phyloP scores from a whole-genome alignment of 2,797 vertebrate species.

The Liasis olivaceus region DNA sequence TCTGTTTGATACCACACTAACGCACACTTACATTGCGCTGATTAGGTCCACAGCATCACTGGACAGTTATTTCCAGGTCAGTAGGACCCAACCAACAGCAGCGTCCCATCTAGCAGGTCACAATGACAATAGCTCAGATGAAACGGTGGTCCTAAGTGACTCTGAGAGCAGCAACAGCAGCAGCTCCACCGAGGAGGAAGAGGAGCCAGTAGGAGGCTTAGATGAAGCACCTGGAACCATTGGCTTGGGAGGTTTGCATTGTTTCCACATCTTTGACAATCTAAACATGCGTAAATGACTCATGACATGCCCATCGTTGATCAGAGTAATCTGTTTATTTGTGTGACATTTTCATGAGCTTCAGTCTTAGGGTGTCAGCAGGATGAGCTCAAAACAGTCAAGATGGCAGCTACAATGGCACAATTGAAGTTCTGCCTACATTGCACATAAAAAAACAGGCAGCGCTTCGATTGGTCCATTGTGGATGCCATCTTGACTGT shows the following conservation, averaged over 20 bases:
- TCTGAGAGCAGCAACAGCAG: conserved; percentile 73
- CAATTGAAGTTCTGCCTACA: background rate
- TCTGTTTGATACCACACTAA: background rate
- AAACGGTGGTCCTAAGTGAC: conserved; percentile 73
- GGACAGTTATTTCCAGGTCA: conserved; percentile 80
- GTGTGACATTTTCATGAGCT: background rate
- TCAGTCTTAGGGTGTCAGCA: background rate
- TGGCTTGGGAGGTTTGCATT: conserved; percentile 66
- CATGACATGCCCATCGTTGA: background rate
- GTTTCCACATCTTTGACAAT: background rate
- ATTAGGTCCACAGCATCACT: conserved; percentile 70
- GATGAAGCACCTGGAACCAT: conserved; percentile 20
- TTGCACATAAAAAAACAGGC: background rate
- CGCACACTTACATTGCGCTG: conserved; percentile 1
- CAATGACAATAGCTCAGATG: conserved; percentile 72
- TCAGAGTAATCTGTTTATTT: background rate
- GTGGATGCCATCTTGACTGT: background rate
- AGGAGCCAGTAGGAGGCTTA: conserved; percentile 12
- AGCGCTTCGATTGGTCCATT: background rate
- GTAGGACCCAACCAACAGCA: conserved; percentile 71
- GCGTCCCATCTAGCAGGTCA: accelerated
- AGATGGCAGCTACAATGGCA: background rate
- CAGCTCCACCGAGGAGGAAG: conserved; percentile 61
- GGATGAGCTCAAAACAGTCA: background rate
- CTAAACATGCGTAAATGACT: conserved; percentile 1